These are phyloP conservation scores for Gadus chalcogrammus DNA, from an alignment of 2,113 vertebrate genomes.

Conservation along the genomic window DNA sequence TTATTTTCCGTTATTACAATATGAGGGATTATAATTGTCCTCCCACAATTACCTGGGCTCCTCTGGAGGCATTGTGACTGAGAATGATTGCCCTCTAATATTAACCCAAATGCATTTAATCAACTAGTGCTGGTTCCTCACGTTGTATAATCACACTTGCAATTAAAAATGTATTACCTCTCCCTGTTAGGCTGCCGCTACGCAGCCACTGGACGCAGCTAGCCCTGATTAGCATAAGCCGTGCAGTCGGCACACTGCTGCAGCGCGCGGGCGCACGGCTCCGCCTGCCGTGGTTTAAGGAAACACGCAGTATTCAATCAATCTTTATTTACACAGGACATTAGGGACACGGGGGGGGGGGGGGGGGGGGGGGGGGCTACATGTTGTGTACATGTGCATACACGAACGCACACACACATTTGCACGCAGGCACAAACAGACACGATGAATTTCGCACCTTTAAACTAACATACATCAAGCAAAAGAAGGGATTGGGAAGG, in stretches of 20 bases:
- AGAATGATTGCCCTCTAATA: conserved; percentile 74
- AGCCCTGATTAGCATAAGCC: conserved; percentile 47
- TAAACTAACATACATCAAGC: too few relatives aligned
- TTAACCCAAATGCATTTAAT: conserved; percentile 76
- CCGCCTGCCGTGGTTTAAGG: too few relatives aligned
- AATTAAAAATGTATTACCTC: conserved; percentile 76
- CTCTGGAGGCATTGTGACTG: conserved; percentile 68
- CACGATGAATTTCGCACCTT: too few relatives aligned
- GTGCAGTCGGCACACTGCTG: too few relatives aligned
- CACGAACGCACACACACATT: background rate
- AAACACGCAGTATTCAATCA: too few relatives aligned
- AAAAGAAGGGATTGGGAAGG: background rate
- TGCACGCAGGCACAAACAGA: conserved; percentile 23
- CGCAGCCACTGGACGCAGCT: conserved; percentile 16
- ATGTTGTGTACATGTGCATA: background rate
- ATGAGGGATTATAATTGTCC: conserved; percentile 75
- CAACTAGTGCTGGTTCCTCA: conserved; percentile 67
- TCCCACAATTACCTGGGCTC: conserved; percentile 68
- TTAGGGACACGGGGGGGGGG: too few relatives aligned
- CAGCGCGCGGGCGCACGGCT: too few relatives aligned
- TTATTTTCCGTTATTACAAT: conserved; percentile 73
- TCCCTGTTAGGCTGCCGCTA: conserved; percentile 41
- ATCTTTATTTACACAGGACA: too few relatives aligned
- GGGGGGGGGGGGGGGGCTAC: background rate
- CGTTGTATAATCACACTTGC: conserved; percentile 71